These are phyloP conservation scores for Burhinus bistriatus DNA, from an alignment of 2,113 vertebrate genomes.

Conservation along the genomic window DNA sequence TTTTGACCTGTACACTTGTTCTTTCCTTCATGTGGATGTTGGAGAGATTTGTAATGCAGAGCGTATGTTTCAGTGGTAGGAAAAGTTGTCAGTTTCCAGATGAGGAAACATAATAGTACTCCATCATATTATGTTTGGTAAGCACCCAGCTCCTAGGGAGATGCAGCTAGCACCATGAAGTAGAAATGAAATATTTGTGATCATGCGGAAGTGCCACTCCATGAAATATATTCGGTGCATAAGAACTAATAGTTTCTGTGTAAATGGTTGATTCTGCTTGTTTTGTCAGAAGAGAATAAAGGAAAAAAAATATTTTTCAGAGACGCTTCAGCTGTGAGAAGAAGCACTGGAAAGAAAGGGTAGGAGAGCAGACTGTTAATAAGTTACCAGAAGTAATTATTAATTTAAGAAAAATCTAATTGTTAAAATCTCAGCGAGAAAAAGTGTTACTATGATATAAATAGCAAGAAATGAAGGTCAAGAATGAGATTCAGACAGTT, in stretches of 20 bases:
- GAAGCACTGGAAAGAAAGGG: background rate
- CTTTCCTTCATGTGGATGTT: background rate
- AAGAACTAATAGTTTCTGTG: background rate
- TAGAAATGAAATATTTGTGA: slow-evolving; percentile 2
- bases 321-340: background rate
- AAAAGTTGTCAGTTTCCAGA: slow-evolving; percentile 30
- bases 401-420: background rate
- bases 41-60: slow-evolving; percentile 18
- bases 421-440: background rate
- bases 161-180: background rate
- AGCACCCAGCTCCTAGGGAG: slow-evolving; percentile 6
- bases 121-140: background rate
- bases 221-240: background rate
- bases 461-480: background rate
- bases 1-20: slow-evolving; percentile 44
- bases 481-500: background rate
- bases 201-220: background rate
- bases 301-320: background rate
- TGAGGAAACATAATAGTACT: slow-evolving; percentile 13
- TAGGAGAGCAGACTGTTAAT: background rate
- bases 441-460: background rate
- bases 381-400: background rate
- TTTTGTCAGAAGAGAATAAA: background rate
- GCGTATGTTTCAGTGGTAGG: background rate
- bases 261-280: background rate